phyloP scores from a whole-genome alignment of 2,888 invertebrate genomes.

The Amblyjoppa proteus region DNA sequence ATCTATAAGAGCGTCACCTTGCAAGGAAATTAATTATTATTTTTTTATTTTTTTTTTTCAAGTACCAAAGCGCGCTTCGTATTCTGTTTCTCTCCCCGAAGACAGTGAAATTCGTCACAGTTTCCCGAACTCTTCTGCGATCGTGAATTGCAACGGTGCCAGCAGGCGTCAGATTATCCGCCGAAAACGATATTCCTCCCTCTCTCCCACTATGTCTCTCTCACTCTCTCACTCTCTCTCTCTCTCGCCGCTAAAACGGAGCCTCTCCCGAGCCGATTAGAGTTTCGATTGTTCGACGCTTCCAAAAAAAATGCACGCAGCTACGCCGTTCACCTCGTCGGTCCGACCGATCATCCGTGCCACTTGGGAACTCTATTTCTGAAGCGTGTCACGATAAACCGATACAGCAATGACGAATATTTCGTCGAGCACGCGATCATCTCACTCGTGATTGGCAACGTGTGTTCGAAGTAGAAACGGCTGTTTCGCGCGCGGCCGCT shows the following conservation, averaged over 20 bases:
- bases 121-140: constrained; percentile 42
- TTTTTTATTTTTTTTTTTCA: neutral
- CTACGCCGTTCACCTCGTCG: neutral
- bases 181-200: constrained; percentile 9
- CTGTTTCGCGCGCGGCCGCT: constrained; percentile 38
- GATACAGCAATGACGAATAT: constrained; percentile 35
- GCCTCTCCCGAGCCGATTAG: neutral
- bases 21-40: constrained; percentile 70
- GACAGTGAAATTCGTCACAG: neutral
- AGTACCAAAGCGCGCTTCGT: neutral
- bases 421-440: constrained; percentile 61
- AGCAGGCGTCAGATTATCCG: neutral
- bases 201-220: neutral
- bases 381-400: constrained; percentile 37
- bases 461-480: constrained; percentile 27
- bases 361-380: constrained; percentile 52
- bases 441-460: constrained; percentile 42
- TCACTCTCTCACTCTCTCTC: too few species aligned
- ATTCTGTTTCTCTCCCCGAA: constrained; percentile 11
- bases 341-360: constrained; percentile 47
- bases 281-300: neutral
- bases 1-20: constrained; percentile 72
- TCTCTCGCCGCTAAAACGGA: neutral
- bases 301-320: neutral
- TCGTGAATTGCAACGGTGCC: constrained; percentile 7